phyloP scores from a whole-genome alignment of 1,140 invertebrate genomes.

The Ips typographus region DNA sequence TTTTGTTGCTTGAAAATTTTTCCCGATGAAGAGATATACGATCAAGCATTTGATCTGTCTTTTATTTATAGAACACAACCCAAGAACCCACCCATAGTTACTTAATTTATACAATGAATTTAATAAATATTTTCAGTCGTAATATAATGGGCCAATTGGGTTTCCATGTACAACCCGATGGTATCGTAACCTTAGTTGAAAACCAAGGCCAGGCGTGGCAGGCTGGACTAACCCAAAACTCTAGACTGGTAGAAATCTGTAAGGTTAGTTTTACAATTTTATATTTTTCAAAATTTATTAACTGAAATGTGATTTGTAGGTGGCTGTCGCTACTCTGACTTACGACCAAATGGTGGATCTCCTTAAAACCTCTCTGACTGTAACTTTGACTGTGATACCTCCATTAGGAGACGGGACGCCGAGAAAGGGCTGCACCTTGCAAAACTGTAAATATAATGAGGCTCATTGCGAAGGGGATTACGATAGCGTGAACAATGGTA shows the following conservation, averaged over 20 bases:
- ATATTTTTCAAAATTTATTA: neutral
- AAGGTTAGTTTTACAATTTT: constrained; percentile 64
- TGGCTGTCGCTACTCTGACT: constrained; percentile 80
- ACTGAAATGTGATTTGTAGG: constrained; percentile 48
- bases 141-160: constrained; percentile 86
- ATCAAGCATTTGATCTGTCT: neutral
- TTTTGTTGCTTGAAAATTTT: neutral
- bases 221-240: constrained; percentile 86
- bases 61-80: neutral
- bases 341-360: constrained; percentile 95
- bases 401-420: constrained; percentile 54
- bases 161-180: constrained; percentile 95
- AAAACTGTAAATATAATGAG: constrained; percentile 68
- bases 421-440: constrained; percentile 66
- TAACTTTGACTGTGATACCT: constrained; percentile 82
- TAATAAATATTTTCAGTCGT: constrained; percentile 54
- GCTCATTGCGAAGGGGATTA: constrained; percentile 69
- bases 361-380: constrained; percentile 84
- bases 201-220: constrained; percentile 82
- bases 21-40: too few relatives aligned
- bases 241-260: constrained; percentile 90
- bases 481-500: constrained; percentile 58
- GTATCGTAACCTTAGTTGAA: constrained; percentile 93
- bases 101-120: neutral
- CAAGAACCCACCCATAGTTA: neutral